Base-by-base conservation (phyloP, 1,140 invertebrate species). In the Oedothorax gibbosus region DNA sequence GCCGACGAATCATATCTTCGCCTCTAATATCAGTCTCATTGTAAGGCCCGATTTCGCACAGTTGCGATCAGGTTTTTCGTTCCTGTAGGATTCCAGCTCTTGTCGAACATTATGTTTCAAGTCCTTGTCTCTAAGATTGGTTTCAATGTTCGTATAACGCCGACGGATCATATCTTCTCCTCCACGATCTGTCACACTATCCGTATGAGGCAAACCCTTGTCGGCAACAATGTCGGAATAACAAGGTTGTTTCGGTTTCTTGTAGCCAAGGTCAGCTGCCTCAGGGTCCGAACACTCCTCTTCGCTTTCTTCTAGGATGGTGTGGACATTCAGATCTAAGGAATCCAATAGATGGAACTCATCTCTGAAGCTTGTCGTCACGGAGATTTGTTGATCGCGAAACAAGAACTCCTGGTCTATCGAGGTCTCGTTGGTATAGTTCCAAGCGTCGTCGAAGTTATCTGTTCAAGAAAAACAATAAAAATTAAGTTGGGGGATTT, bases 241-340 rank as follows among this genome's bases (percentile, higher is more conserved):
- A 5, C 5, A 35, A 35, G 35, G 5, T 2, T 1, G 5, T 35
- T 5, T 35, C 35, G 35, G 35, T 35, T 35, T 6, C 12, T 18
- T 18, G 2, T 12, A 6, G 57, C 57, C 57, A 18, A 62, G 18
- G 18, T 62, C 18, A n/a, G n/a, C 57, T 15, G 18, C 6, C 57
- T 62, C 57, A 6, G 1, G 2, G 18, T 62, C 18, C 35, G 6
- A 1, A 62, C 57, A 18, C 0, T 84, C 81, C 18, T 84, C 81
- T 18, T 84, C 81, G 14, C 15, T 54, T 57, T 84, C 81, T 76
- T 84, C 81, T 0, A 64, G 81, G 12, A 84, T 84, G 2, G 81
- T 84, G 2, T 64, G 60, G 9, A 76, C 62, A 50, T 21, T 56
- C 3, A 64, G n/a, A 35, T 65, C 20, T 0, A 56, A 18, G 9